Base-by-base conservation (phyloP, 1,140 invertebrate genomes). In the Ceratoteleas bidentatus region DNA sequence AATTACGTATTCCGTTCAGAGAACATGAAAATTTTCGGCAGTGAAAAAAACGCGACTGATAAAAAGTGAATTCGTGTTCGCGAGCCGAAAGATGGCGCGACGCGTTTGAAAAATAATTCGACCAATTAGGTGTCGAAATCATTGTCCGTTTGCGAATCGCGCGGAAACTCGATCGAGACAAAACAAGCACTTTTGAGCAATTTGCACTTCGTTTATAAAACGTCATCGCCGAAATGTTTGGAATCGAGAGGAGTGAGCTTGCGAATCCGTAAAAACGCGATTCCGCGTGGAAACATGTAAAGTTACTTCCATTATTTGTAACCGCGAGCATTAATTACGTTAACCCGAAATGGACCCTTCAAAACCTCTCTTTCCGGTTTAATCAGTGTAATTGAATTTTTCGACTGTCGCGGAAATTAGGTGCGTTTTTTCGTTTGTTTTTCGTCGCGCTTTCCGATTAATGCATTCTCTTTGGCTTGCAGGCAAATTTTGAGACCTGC, bases 1-100 rank as follows among this genome's bases (percentile, higher is more conserved):
- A 66, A 66, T 75, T 75, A 65, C 62, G 72, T 66, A 75, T 75
- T 75, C 61, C 14, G 24, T 33, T 13, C 45, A 53, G 36, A 15
- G 45, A 65, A 50, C 53, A 52, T 36, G 43, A 57, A 58, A 49
- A 65, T 33, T 38, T 62, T 58, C 33, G 32, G 36, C 36, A 6
- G 36, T 1, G 36, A 40, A 40, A 40, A 40, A 40, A 40, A 40
- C 7, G 36, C 36, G 36, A 11, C 7, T 8, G 10, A 57, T 58
- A 62, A 43, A 73, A 73, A 73, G n/a, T 10, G 60, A 45, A 43
- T 32, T 11, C 40, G 40, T 43, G 0, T 24, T 11, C 13, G 2
- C 11, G 24, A 24, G 24, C 58, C 43, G 38, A 58, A 58, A 43
- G 53, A 69, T 50, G 65, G 53, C 32, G 24, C 62, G 36, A 11